phyloP scores from a whole-genome alignment of 2,888 invertebrate genomes.

The Apocheima hispidaria region DNA sequence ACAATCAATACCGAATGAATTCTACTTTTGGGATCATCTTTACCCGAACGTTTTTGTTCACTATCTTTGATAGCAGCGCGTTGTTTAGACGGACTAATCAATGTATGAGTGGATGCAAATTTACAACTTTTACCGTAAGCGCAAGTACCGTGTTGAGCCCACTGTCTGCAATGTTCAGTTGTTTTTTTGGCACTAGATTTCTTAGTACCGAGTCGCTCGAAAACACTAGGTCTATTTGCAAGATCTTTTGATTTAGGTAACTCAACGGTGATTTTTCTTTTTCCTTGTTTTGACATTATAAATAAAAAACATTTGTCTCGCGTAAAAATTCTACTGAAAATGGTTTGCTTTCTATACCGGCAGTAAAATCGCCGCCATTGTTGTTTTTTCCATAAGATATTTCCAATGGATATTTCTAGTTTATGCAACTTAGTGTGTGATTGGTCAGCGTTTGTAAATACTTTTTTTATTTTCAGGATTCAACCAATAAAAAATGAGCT shows the following conservation, averaged over 20 bases:
- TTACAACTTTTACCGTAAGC: conserved; percentile 92
- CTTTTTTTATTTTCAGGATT: neutral
- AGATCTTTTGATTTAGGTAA: conserved; percentile 89
- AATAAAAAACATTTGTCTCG: conserved; percentile 79
- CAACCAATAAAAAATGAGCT: conserved; percentile 4
- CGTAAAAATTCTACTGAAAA: conserved; percentile 60
- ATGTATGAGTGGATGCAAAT: conserved; percentile 90
- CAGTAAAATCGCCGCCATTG: conserved; percentile 56
- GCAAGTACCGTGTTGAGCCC: conserved; percentile 92
- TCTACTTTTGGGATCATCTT: conserved; percentile 88
- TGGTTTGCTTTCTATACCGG: conserved; percentile 59
- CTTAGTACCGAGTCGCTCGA: conserved; percentile 93
- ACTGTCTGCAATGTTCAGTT: conserved; percentile 91
- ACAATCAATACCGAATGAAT: conserved; percentile 88
- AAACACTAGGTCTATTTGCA: conserved; percentile 91
- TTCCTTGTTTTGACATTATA: conserved; percentile 88
- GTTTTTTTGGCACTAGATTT: conserved; percentile 86
- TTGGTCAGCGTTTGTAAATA: neutral
- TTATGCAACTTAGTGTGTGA: neutral
- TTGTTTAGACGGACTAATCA: conserved; percentile 92
- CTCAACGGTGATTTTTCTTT: conserved; percentile 92
- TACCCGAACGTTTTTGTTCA: conserved; percentile 80
- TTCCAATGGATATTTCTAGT: neutral
- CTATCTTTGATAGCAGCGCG: conserved; percentile 88
- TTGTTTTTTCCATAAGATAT: conserved; percentile 41